phyloP scores from a whole-genome alignment of 2,888 invertebrate species.

The Oconnorella tubifera region DNA sequence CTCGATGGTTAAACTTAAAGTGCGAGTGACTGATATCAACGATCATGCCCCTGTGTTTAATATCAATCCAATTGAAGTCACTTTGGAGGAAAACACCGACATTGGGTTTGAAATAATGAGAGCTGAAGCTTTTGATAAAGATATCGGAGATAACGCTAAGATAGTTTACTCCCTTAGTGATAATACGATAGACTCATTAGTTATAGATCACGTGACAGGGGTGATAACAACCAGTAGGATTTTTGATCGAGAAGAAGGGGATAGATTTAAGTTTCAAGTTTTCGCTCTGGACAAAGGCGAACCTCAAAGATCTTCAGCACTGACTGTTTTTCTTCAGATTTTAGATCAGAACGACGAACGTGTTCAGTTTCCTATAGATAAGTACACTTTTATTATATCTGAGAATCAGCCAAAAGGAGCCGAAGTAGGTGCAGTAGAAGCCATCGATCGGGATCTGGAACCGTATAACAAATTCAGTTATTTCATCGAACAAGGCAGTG shows the following conservation, averaged over 20 bases:
- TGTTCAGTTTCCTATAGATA: constrained; percentile 10
- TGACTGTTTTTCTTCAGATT: constrained; percentile 1
- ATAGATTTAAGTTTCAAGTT: not conserved
- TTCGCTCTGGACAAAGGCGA: constrained; percentile 1
- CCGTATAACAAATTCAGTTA: constrained; percentile 23
- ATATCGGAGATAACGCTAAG: constrained; percentile 33
- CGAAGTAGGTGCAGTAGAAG: constrained; percentile 23
- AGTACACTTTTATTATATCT: constrained; percentile 22
- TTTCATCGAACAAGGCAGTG: constrained; percentile 9
- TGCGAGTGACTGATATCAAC: constrained; percentile 27
- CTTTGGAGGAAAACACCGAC: constrained; percentile 29
- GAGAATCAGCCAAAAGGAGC: constrained; percentile 23
- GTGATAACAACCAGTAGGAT: not conserved
- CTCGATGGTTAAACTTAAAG: constrained; percentile 6
- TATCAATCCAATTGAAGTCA: constrained; percentile 18
- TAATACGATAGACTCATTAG: not conserved
- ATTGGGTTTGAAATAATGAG: constrained; percentile 20
- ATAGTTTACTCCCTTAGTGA: constrained; percentile 30
- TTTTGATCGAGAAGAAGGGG: constrained; percentile 3
- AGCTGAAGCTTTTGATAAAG: constrained; percentile 34
- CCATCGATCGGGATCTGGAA: constrained; percentile 16
- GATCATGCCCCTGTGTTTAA: constrained; percentile 32
- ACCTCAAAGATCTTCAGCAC: not conserved
- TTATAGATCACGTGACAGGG: constrained; percentile 3
- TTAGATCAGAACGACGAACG: constrained; percentile 20